A percentile compares a stretch with the other conserved stretches of the same genome.
Conservation (phyloP, 2,797 vertebrate species). For the Tangara arthus region DNA sequence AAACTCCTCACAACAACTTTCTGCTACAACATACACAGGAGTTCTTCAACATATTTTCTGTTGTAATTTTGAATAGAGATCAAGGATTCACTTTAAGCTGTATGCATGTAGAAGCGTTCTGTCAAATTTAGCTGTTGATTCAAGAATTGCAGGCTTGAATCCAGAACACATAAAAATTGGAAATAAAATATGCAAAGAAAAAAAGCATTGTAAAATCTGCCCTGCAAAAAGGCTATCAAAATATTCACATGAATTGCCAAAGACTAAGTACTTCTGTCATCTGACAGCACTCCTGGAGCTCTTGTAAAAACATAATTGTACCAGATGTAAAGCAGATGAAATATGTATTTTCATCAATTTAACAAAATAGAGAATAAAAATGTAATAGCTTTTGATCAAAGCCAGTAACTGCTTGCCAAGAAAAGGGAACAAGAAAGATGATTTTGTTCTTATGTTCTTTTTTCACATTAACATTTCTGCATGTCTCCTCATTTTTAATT, state of each 20-base stretch:
- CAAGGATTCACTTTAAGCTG: background rate
- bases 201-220: background rate
- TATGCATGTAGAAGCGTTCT: background rate
- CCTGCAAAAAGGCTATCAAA: background rate
- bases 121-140: background rate
- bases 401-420: background rate
- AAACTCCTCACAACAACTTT: background rate
- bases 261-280: background rate
- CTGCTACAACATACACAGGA: background rate
- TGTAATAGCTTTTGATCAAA: constrained; percentile 27
- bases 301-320: background rate
- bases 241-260: background rate
- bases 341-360: constrained; percentile 11
- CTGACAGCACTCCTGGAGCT: background rate
- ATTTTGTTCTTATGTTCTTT: background rate
- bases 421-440: background rate
- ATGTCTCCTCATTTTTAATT: background rate
- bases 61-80: background rate
- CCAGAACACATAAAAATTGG: background rate
- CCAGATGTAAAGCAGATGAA: constrained; percentile 26
- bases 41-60: background rate
- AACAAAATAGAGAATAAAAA: background rate
- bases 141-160: background rate
- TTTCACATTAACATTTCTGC: background rate
- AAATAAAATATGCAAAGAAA: background rate